These are phyloP conservation scores for Colostygia pectinataria DNA, from an alignment of 2,888 invertebrate species.

Conservation along the genomic window DNA sequence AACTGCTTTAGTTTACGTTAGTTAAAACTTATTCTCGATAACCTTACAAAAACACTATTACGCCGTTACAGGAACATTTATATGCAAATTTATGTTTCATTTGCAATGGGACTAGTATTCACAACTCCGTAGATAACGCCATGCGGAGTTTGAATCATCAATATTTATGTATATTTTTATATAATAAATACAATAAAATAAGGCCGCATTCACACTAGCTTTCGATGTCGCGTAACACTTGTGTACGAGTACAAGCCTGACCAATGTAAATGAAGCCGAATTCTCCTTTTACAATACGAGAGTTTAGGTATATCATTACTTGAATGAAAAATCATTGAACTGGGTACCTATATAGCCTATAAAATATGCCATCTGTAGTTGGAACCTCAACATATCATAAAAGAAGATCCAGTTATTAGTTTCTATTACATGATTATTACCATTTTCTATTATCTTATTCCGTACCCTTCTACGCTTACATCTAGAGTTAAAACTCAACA, in stretches of 20 bases:
- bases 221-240: slow-evolving; percentile 59
- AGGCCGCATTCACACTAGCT: slow-evolving; percentile 77
- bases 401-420: slow-evolving; percentile 58
- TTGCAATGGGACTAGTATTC: slow-evolving; percentile 81
- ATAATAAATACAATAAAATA: slow-evolving; percentile 56
- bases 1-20: slow-evolving; percentile 59
- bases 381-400: slow-evolving; percentile 55
- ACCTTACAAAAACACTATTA: slow-evolving; percentile 71
- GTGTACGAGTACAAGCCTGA: slow-evolving; percentile 55
- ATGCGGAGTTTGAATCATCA: slow-evolving; percentile 56
- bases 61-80: slow-evolving; percentile 80
- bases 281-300: slow-evolving; percentile 72
- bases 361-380: no score
- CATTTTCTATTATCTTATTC: slow-evolving; percentile 42
- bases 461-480: slow-evolving; percentile 69
- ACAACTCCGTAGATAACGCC: slow-evolving; percentile 55
- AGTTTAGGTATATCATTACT: no score
- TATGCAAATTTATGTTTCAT: slow-evolving; percentile 76
- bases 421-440: slow-evolving; percentile 40
- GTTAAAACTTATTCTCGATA: slow-evolving; percentile 64
- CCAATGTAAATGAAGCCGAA: slow-evolving; percentile 71
- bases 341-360: no score
- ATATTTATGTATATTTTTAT: slow-evolving; percentile 47
- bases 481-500: slow-evolving; percentile 63
- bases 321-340: no score